phyloP scores from a whole-genome alignment of 2,888 invertebrate species.

The Autographa gamma region DNA sequence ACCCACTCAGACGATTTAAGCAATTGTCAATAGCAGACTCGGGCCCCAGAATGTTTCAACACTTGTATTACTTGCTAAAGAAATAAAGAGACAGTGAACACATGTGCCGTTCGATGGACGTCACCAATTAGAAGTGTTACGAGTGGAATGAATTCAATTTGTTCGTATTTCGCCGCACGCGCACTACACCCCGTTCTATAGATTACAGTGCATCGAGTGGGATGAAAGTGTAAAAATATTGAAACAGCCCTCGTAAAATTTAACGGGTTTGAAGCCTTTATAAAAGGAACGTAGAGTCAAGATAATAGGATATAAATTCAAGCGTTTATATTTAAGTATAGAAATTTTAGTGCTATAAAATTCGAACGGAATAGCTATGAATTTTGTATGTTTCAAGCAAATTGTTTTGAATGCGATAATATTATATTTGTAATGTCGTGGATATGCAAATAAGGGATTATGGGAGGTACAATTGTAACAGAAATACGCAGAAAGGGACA shows the following conservation, averaged over 20 bases:
- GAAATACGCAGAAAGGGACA: conserved; percentile 58
- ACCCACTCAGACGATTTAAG: no score
- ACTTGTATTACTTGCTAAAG: conserved; percentile 12
- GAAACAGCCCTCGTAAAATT: conserved; percentile 46
- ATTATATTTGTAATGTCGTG: conserved; percentile 25
- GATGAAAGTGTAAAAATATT: conserved; percentile 46
- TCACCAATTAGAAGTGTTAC: conserved; percentile 72
- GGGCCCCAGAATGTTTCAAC: conserved; percentile 24
- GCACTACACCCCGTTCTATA: conserved; percentile 39
- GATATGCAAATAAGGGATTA: conserved; percentile 54
- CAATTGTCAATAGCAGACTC: no score
- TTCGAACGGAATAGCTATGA: conserved; percentile 22
- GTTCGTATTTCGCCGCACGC: conserved; percentile 49
- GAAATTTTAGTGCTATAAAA: conserved; percentile 35
- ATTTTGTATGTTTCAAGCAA: conserved; percentile 17
- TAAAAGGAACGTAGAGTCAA: conserved; percentile 33
- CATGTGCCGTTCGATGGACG: conserved; percentile 51
- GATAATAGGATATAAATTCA: conserved; percentile 45
- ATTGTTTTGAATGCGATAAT: conserved; percentile 16
- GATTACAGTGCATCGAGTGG: conserved; percentile 38
- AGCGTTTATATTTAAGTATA: conserved; percentile 35
- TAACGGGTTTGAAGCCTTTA: conserved; percentile 37
- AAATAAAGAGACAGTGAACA: conserved; percentile 37
- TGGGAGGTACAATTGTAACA: conserved; percentile 60
- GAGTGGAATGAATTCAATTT: conserved; percentile 73